These are phyloP conservation scores for Nannospalax galili DNA, from an alignment of 2,113 vertebrate genomes.

Conservation along the genomic window DNA sequence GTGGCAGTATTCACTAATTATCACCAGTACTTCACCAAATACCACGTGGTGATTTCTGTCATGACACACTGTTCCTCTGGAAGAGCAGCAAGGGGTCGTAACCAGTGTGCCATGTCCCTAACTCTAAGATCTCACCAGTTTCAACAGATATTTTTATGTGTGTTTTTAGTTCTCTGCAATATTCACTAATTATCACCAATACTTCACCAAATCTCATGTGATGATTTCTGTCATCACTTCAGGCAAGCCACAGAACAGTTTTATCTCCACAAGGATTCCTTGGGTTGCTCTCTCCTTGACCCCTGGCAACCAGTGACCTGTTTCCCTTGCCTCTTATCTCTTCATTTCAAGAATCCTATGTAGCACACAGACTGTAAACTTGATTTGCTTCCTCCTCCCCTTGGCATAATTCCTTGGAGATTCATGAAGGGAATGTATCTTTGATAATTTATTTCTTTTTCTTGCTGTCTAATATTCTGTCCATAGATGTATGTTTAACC, in stretches of 20 bases:
- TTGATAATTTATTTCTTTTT: constrained; percentile 51
- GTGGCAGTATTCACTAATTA: too few species aligned
- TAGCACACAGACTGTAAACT: background rate
- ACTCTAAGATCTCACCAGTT: background rate
- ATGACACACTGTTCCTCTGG: too few species aligned
- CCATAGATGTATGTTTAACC: background rate
- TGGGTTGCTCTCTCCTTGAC: background rate
- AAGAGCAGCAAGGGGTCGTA: background rate
- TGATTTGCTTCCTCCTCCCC: constrained; percentile 1
- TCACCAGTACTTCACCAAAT: too few species aligned
- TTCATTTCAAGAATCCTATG: constrained; percentile 20
- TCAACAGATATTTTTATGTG: background rate
- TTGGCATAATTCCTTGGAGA: background rate
- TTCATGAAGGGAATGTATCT: background rate
- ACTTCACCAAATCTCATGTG: background rate
- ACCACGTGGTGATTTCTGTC: too few species aligned
- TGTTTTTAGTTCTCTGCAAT: constrained; percentile 14
- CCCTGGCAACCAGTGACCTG: background rate
- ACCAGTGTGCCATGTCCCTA: background rate
- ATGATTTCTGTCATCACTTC: constrained; percentile 5
- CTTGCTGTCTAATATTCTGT: background rate
- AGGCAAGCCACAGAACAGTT: background rate
- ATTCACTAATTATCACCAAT: background rate
- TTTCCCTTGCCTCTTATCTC: constrained; percentile 40
- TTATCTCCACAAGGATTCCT: background rate